These are phyloP conservation scores for Acestrorhynchus altus DNA, from an alignment of 2,797 vertebrate genomes.

Conservation along the genomic window DNA sequence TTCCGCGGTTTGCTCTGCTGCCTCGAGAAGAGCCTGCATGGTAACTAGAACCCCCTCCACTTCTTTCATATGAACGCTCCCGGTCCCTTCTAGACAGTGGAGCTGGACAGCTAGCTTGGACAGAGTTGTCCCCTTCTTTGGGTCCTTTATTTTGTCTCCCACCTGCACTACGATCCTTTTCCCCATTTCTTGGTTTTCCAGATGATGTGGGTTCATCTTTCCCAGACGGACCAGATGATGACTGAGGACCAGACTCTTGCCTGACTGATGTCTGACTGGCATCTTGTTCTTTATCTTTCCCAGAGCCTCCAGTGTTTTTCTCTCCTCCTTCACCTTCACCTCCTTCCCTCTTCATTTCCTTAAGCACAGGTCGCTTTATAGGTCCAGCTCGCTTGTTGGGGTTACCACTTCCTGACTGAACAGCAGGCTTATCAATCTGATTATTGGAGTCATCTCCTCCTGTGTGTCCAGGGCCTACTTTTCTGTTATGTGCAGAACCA, in stretches of 20 bases:
- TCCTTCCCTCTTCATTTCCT: conserved; percentile 80
- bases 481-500: conserved; percentile 72
- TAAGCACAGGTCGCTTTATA: conserved; percentile 85
- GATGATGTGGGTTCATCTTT: conserved; percentile 72
- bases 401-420: conserved; percentile 69
- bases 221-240: conserved; percentile 56
- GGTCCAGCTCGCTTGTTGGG: conserved; percentile 85
- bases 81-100: conserved; percentile 74
- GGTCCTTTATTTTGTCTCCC: conserved; percentile 70
- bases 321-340: conserved; percentile 75
- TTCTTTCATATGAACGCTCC: conserved; percentile 82
- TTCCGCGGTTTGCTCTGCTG: conserved; percentile 76
- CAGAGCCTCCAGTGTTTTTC: conserved; percentile 68
- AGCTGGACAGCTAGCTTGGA: conserved; percentile 67
- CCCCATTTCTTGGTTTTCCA: conserved; percentile 75
- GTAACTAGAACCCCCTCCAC: conserved; percentile 63
- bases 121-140: conserved; percentile 72
- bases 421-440: conserved; percentile 72
- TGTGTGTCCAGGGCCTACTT: conserved; percentile 72
- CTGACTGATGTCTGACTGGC: conserved; percentile 66
- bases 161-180: conserved; percentile 74
- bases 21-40: conserved; percentile 74
- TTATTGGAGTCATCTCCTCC: conserved; percentile 74
- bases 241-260: conserved; percentile 71
- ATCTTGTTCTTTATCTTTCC: conserved; percentile 80